Evolutionary conservation across 2,113 vertebrate species (phyloP).

Genomic region (Ia io): DNA sequence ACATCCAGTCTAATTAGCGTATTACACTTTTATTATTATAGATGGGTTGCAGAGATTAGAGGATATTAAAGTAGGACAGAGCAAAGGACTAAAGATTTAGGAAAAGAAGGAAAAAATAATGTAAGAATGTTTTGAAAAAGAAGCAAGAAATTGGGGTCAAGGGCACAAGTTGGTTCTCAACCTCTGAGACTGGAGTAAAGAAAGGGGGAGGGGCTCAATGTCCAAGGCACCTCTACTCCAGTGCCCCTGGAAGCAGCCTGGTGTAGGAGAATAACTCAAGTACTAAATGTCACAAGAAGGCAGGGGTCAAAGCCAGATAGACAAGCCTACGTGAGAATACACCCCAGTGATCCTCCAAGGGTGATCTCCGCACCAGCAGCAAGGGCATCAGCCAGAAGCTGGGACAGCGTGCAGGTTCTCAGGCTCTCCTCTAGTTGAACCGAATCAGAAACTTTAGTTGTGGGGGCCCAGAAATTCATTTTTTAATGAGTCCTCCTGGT

Average conservation of each 20-base stretch:
- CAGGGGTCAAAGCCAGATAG: background rate
- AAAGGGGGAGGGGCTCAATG: background rate
- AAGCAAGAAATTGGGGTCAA: background rate
- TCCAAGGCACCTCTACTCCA: no score
- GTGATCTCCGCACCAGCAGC: background rate
- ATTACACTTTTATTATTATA: no score
- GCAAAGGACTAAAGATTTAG: background rate
- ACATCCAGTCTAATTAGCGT: no score
- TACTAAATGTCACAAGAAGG: background rate
- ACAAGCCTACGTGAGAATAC: background rate
- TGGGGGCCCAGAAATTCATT: background rate
- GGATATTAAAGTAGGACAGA: background rate
- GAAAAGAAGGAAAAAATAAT: background rate
- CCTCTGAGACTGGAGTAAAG: background rate
- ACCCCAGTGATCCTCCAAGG: background rate
- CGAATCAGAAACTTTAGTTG: background rate
- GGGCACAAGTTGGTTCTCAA: background rate
- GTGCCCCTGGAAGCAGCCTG: fast-evolving
- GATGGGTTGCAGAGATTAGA: background rate
- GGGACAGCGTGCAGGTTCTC: background rate
- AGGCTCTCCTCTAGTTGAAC: background rate
- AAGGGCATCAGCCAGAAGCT: background rate
- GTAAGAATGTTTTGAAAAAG: background rate
- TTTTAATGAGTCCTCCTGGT: background rate
- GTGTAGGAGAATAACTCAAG: background rate